phyloP scores from a whole-genome alignment of 2,888 invertebrate genomes.

The Nephrotoma guestfalica region DNA sequence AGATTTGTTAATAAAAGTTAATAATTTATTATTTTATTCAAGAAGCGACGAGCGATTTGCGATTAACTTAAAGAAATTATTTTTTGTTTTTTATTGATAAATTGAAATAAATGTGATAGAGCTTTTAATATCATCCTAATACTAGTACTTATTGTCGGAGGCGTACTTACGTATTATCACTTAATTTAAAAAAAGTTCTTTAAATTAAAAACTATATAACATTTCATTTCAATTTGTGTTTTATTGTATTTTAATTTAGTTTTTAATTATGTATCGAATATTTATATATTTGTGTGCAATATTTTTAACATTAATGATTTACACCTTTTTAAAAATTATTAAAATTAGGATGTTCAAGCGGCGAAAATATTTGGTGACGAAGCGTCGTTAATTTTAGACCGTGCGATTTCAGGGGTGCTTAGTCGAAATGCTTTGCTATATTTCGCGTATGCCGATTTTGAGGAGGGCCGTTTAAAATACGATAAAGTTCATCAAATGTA shows the following conservation, averaged over 20 bases:
- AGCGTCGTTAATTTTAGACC: slow-evolving; percentile 86
- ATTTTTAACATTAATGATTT: neutral
- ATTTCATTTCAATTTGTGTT: slow-evolving; percentile 2
- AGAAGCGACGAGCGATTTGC: neutral
- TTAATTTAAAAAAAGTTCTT: neutral
- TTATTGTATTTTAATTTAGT: neutral
- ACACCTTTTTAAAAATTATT: neutral
- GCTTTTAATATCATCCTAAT: neutral
- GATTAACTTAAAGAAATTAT: neutral
- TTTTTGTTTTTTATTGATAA: slow-evolving; percentile 1
- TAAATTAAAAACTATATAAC: neutral
- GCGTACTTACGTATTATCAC: neutral
- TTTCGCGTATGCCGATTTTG: slow-evolving; percentile 98
- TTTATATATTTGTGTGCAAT: neutral
- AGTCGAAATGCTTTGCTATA: slow-evolving; percentile 87
- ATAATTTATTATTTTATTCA: neutral
- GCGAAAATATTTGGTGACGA: slow-evolving; percentile 89
- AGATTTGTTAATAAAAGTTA: neutral
- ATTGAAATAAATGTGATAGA: neutral
- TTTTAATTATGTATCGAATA: neutral
- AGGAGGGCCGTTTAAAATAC: slow-evolving; percentile 90
- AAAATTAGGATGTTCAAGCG: slow-evolving; percentile 72
- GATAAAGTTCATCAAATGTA: slow-evolving; percentile 95
- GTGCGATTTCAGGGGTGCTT: slow-evolving; percentile 79
- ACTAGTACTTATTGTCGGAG: neutral